Evolutionary conservation across 2,888 invertebrate species (phyloP), one percentile per base, ranked within the genome.

Genomic region (Amblyteles armatorius): DNA sequence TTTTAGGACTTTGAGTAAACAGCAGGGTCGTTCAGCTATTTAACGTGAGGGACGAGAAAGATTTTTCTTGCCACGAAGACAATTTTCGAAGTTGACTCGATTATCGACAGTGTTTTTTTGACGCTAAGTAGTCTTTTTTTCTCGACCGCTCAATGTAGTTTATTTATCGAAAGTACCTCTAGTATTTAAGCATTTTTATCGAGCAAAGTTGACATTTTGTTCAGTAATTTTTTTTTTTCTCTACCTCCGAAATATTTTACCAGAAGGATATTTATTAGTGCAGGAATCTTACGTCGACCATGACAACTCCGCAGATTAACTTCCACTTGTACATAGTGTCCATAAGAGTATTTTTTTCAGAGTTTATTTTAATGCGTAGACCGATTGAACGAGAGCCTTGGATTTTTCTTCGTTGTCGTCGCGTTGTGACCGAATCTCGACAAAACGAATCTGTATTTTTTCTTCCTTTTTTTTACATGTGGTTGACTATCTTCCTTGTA

Each of bases 91-190:
- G 33, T 36, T 22, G 52, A 78, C 13, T 69, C 36, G 63, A 71
- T 22, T 26, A 22, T 26, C 40, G 0, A 36, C 2, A 22, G 65
- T 19, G 13, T 26, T 60, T 11, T 22, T 11, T 19, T 2, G 57
- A 55, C 40, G 71, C 55, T 22, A 57, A 26, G 13, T 57, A 68
- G 48, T 69, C 57, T 73, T 82, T 78, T 22, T 26, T 79, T 79
- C 74, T 87, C 78, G 36, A 83, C n/a, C 57, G 33, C 60, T 79
- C 73, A 69, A 83, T 73, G 7, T 73, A 60, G 16, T 74, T 83
- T 79, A 71, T 60, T 60, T 26, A 60, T 71, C 50, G 19, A 67
- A 40, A 36, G 52, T 50, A 50, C 29, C 13, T 73, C n/a, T 11
- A 16, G 57, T n/a, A 65, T 40, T 22, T 65, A 52, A 68, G 77